Base-by-base conservation (phyloP, 2,113 vertebrate species). In the Etheostoma cragini region DNA sequence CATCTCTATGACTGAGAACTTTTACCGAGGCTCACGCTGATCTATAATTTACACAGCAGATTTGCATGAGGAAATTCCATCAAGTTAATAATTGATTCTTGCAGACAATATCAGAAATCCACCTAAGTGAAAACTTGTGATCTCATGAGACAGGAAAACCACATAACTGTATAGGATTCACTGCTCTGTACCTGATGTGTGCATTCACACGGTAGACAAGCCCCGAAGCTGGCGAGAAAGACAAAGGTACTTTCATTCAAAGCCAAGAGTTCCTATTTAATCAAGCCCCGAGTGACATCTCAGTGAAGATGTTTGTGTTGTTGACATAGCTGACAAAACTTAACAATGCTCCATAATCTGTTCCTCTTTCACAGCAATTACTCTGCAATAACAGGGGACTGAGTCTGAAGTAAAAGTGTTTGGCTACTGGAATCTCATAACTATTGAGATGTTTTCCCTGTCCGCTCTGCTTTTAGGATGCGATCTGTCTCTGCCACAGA, bases 81-180 rank as follows among this genome's bases (percentile, higher is more conserved):
- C 53, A 19, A 19, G 78, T 84, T 86, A 78, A 84, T 86, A 50
- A 66, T 58, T 54, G 24, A 87, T 62, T 58, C 22, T 15, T 33
- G 6, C 54, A 30, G 6, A 50, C 42, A 57, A 19, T 24, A 16
- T 22, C 21, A 80, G 65, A 60, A 65, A 72, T 75, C 49, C 11
- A 2, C 7, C 47, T 5, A n/a, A 77, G 35, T 14, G 6, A 14
- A 46, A 13, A 47, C 15, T 50, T 0, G 7, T 82, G 73, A 56
- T 21, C 16, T 22, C 47, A 24, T 1, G 38, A 42, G 33, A 7
- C 7, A 64, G 50, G 3, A 73, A 16, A 45, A 52, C 14, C 8
- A 26, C 13, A 30, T 30, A 30, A 30, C 4, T 30, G 0, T 13
- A 8, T 16, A 1, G 22, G 45, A 49, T 57, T 58, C 7, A 5